phyloP scores from a whole-genome alignment of 2,113 vertebrate genomes.

The Sturnira hondurensis region DNA sequence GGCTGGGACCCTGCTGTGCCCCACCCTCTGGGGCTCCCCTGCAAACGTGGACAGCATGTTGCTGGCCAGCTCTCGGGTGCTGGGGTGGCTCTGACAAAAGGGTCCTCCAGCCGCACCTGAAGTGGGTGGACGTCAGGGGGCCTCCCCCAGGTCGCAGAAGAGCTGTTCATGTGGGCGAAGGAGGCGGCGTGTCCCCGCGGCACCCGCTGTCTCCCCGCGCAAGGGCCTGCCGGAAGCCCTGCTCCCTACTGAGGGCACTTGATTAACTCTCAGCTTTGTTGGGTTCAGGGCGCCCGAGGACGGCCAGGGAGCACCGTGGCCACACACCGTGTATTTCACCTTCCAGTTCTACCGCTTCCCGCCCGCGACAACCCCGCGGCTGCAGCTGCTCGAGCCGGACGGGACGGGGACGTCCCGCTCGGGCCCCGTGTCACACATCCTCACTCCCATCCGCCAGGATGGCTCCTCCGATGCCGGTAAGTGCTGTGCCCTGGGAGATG shows the following conservation, averaged over 20 bases:
- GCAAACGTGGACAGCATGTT: accelerated
- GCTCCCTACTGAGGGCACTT: accelerated
- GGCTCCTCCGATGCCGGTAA: conserved; percentile 81
- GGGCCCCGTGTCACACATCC: conserved; percentile 75
- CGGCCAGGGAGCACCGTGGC: conserved; percentile 75
- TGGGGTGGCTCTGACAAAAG: accelerated
- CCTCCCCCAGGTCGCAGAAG: neutral
- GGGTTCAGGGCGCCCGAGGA: conserved; percentile 78
- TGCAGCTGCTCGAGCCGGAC: conserved; percentile 82
- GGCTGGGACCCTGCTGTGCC: neutral
- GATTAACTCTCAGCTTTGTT: neutral
- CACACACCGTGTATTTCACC: conserved; percentile 88
- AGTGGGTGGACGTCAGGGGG: accelerated
- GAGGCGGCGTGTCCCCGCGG: neutral
- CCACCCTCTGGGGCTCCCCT: accelerated
- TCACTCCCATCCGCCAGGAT: conserved; percentile 80
- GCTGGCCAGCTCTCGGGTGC: neutral
- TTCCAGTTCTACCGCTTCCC: conserved; percentile 98
- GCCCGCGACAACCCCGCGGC: conserved; percentile 83
- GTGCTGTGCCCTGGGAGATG: neutral
- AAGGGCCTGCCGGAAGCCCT: accelerated
- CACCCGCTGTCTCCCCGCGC: neutral
- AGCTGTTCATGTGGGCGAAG: no score
- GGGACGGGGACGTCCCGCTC: neutral
- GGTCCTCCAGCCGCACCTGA: neutral